Base-by-base conservation (phyloP, 2,888 invertebrate species). In the Watsonalla cultraria region DNA sequence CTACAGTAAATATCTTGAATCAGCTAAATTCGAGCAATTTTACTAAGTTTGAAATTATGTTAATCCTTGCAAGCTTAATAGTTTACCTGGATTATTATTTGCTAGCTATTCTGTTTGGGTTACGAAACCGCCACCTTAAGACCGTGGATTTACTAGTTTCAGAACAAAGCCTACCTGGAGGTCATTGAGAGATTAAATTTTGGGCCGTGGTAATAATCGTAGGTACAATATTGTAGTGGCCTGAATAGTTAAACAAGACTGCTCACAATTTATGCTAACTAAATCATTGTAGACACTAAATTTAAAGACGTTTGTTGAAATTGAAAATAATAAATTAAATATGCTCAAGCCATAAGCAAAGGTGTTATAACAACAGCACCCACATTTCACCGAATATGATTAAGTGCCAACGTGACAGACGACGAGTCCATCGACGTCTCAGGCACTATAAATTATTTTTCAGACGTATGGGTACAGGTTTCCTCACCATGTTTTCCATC, bases 1-100 rank as follows among this genome's bases (percentile, higher is more conserved):
- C 24, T 24, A 1, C 24, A 24, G 24, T 11, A 8, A 5, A 42
- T 42, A 42, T 2, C 11, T 11, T 8, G 11, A 11, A 42, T 42
- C 42, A 11, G 42, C 8, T 11, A 42, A 42, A 42, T 11, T 8
- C 11, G 0, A 11, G 11, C 11, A 42, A 11, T 42, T 11, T 42
- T 11, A 42, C 42, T 11, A 8, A 11, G 42, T 8, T 11, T 42
- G 5, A 42, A 42, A 42, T 42, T 5, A 42, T 5, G 11, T 8
- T 11, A 42, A 42, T 42, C 11, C 42, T 42, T 11, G 42, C 11
- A 42, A 42, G 11, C 45, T 49, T 54, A 57, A 51, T 59, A 63
- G 51, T 70, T 68, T 63, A 66, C 69, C 66, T 67, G 66, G 62
- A 69, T 67, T 67, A 65, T 59, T 54, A 57, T 9, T 11, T 37